Conservation (phyloP, 2,113 vertebrate genomes). For the Formicarius rufipectus region DNA sequence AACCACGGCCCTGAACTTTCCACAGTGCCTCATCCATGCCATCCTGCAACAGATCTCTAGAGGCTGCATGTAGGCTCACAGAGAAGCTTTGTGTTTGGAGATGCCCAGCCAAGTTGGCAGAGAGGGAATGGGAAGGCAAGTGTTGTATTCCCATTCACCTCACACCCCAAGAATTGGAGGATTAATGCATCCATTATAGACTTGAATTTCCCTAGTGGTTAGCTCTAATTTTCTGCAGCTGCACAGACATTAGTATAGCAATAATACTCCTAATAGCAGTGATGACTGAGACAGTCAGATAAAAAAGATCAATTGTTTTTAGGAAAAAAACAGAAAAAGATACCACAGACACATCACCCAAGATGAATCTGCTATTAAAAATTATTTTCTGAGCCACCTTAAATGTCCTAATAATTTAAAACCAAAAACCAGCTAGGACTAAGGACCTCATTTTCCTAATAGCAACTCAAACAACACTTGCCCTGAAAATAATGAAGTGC, state of each 20-base stretch:
- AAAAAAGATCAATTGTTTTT: constrained; percentile 22
- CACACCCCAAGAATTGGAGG: constrained; percentile 16
- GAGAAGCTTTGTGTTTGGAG: background rate
- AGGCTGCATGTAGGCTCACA: background rate
- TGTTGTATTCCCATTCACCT: constrained; percentile 1
- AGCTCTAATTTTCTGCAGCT: constrained; percentile 68
- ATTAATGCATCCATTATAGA: constrained; percentile 37
- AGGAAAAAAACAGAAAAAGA: background rate
- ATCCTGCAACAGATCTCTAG: background rate
- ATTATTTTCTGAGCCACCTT: background rate
- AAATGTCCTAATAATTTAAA: background rate
- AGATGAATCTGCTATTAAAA: background rate
- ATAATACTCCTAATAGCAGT: constrained; percentile 49
- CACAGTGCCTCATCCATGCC: fast-evolving
- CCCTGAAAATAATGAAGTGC: constrained; percentile 6
- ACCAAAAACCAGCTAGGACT: background rate
- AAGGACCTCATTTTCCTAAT: background rate
- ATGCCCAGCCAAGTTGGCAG: background rate
- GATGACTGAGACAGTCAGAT: constrained; percentile 19
- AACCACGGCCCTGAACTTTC: background rate
- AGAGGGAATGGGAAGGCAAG: background rate
- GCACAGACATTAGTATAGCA: constrained; percentile 42
- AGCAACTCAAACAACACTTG: background rate
- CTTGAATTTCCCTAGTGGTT: constrained; percentile 49
- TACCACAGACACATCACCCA: background rate